Evolutionary conservation across 2,113 vertebrate genomes (phyloP).

Genomic region (Rhombomys opimus): DNA sequence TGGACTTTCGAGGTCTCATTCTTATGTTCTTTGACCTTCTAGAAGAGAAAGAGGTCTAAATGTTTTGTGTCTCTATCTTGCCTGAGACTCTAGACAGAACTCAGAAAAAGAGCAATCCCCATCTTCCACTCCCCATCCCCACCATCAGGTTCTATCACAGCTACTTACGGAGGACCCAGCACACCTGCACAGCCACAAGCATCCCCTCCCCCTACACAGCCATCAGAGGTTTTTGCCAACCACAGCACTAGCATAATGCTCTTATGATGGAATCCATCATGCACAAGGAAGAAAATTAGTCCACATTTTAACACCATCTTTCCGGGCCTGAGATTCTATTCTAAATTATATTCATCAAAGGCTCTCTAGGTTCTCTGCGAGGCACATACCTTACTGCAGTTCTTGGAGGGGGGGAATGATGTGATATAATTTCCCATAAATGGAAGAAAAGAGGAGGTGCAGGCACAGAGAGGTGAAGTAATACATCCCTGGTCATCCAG

Average conservation of each 20-base stretch:
- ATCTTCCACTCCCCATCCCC: rapidly evolving
- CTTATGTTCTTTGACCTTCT: not conserved
- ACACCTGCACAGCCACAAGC: not conserved
- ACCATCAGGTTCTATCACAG: not conserved
- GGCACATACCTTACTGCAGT: not conserved
- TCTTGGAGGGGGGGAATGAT: not conserved
- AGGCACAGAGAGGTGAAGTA: not conserved
- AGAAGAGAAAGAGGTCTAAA: not conserved
- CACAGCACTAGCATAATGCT: not conserved
- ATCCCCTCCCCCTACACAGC: rapidly evolving
- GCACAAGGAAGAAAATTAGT: not conserved
- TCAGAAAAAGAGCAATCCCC: not conserved
- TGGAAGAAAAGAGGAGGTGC: conserved; percentile 32
- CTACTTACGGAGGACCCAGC: no score
- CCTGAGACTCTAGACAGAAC: not conserved
- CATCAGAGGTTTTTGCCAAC: not conserved
- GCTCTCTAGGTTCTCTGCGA: not conserved
- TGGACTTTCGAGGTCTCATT: not conserved
- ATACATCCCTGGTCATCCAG: not conserved
- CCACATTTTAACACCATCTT: not conserved
- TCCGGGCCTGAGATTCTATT: not conserved
- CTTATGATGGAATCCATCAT: no score
- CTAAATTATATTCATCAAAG: not conserved
- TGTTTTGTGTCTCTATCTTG: not conserved
- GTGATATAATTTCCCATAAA: not conserved